Evolutionary conservation across 2,797 vertebrate genomes (phyloP).

Genomic region (Mareca penelope): DNA sequence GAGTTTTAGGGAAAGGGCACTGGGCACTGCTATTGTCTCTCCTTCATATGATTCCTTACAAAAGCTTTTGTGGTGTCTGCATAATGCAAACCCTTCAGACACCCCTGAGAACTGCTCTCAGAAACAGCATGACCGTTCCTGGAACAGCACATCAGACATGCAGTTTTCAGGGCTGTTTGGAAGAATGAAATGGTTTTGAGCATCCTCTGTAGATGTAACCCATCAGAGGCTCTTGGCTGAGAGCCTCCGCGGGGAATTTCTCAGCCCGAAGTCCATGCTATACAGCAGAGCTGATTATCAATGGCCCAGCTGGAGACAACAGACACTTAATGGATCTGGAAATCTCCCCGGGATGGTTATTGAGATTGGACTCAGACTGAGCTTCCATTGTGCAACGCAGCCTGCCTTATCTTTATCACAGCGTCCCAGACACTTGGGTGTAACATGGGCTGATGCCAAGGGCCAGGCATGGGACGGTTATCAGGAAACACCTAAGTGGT

Average conservation of each 20-base stretch:
- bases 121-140: neutral
- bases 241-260: neutral
- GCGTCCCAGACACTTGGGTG: slow-evolving; percentile 29
- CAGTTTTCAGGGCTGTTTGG: neutral
- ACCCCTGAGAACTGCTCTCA: neutral
- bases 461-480: slow-evolving; percentile 13
- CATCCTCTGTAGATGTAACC: neutral
- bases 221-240: neutral
- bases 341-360: neutral
- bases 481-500: slow-evolving; percentile 47
- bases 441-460: slow-evolving; percentile 39
- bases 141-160: neutral
- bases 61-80: neutral
- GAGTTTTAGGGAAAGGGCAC: neutral
- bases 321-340: neutral
- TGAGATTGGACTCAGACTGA: slow-evolving; percentile 8
- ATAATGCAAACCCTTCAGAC: neutral
- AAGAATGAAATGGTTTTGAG: neutral
- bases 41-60: neutral
- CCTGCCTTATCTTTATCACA: slow-evolving; percentile 60
- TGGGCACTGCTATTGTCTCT: neutral
- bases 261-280: neutral
- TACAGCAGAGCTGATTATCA: neutral
- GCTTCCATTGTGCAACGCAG: neutral
- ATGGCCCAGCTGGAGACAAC: slow-evolving; percentile 11